These are phyloP conservation scores for Nipponacmea schrenckii DNA, from an alignment of 2,888 invertebrate genomes.

Conservation along the genomic window DNA sequence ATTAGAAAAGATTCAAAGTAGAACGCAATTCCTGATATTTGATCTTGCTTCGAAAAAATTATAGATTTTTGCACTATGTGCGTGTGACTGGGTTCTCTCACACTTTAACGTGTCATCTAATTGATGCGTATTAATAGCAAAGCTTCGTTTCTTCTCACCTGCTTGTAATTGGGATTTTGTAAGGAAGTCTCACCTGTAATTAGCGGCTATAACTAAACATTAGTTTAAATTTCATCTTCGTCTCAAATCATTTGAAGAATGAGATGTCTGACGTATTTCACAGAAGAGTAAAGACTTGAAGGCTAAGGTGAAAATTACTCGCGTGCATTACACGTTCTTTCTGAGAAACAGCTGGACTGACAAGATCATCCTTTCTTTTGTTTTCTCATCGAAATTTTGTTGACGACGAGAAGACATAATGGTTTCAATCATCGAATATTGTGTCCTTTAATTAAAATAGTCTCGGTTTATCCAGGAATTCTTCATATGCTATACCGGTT, in stretches of 20 bases:
- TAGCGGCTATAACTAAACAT: neutral
- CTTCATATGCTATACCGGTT: no score
- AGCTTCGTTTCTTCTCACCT: conserved; percentile 3
- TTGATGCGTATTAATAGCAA: neutral
- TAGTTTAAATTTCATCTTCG: no score
- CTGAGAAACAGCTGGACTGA: neutral
- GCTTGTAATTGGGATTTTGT: conserved; percentile 1
- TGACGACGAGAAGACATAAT: neutral
- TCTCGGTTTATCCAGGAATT: no score
- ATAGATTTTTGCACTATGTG: no score
- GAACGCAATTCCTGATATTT: no score
- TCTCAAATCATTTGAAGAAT: no score
- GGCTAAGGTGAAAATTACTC: neutral
- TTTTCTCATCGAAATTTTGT: neutral
- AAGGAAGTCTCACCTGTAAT: conserved; percentile 1
- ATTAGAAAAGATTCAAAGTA: no score
- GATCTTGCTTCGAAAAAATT: no score
- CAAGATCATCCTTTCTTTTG: neutral
- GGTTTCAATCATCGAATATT: neutral
- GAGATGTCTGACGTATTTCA: no score
- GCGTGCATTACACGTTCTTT: conserved; percentile 2
- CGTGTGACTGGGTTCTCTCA: neutral
- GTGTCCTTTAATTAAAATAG: neutral
- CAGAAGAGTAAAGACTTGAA: no score
- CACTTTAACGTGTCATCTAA: neutral